Percentiles rank a stretch among this genome's conserved stretches.
These are phyloP conservation scores for Ostrea edulis DNA, from an alignment of 1,140 invertebrate genomes.

Conservation along the genomic window DNA sequence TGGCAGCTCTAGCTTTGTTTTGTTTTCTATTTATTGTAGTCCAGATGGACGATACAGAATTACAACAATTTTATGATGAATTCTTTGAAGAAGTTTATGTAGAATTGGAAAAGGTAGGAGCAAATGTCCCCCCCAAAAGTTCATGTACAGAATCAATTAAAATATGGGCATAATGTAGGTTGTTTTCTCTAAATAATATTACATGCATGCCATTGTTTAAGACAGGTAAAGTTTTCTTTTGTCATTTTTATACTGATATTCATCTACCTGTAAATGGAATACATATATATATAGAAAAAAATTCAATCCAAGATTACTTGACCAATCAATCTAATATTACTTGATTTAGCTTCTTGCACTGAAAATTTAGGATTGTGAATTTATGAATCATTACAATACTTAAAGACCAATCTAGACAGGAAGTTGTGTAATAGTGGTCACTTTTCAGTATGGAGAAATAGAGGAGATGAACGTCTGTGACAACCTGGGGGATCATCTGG, in stretches of 20 bases:
- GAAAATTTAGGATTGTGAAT: too few relatives aligned
- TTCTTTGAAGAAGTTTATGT: slow-evolving; percentile 99
- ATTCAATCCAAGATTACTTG: too few relatives aligned
- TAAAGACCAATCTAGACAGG: not conserved
- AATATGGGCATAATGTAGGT: not conserved
- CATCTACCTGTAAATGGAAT: not conserved
- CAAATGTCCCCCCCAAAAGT: not conserved
- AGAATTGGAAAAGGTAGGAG: slow-evolving; percentile 90
- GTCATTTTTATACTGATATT: not conserved
- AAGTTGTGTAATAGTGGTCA: not conserved
- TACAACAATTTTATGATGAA: slow-evolving; percentile 99
- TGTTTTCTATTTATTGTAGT: slow-evolving; percentile 66
- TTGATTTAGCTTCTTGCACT: too few relatives aligned
- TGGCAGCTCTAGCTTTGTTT: slow-evolving; percentile 32
- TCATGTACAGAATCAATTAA: not conserved
- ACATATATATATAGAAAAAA: not conserved
- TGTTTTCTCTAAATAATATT: not conserved
- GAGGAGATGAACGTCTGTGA: slow-evolving; percentile 99
- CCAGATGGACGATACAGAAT: slow-evolving; percentile 82
- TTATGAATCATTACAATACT: too few relatives aligned
- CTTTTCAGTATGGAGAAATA: slow-evolving; percentile 94
- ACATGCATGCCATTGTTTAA: not conserved
- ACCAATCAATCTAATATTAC: too few relatives aligned
- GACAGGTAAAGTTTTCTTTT: not conserved
- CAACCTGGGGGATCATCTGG: slow-evolving; percentile 98